A percentile compares a stretch with the other conserved stretches of the same genome.
Evolutionary conservation across 2,888 invertebrate genomes (phyloP).

Genomic region (Eupithecia subfuscata): DNA sequence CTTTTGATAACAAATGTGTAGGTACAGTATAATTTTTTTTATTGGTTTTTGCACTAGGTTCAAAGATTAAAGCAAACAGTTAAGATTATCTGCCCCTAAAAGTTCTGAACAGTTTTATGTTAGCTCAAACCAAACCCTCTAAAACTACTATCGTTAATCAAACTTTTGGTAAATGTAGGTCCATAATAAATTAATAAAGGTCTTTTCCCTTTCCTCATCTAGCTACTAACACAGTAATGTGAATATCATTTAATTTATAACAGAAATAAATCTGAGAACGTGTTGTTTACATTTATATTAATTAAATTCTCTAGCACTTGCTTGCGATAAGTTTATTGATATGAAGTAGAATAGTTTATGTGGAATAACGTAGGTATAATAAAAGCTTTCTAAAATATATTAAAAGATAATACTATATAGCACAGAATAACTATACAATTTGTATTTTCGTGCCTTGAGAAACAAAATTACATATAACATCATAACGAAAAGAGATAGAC

Average conservation of each 20-base stretch:
- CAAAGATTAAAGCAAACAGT: no score
- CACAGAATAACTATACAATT: no score
- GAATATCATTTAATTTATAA: constrained; percentile 1
- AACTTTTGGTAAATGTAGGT: background rate
- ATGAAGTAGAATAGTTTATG: constrained; percentile 10
- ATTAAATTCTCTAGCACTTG: constrained; percentile 37
- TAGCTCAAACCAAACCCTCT: no score
- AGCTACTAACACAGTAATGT: background rate
- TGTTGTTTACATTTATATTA: constrained; percentile 24
- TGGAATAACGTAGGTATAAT: background rate
- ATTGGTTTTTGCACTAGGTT: no score
- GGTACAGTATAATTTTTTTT: no score
- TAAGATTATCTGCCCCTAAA: no score
- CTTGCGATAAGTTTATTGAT: constrained; percentile 31
- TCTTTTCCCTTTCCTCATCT: background rate
- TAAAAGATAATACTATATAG: background rate
- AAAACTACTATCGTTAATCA: no score
- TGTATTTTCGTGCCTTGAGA: no score
- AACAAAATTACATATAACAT: no score
- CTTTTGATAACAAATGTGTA: background rate
- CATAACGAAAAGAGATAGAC: no score
- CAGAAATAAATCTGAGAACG: constrained; percentile 5
- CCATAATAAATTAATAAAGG: background rate
- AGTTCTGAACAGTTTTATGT: no score
- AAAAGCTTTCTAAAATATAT: background rate